Percentiles rank a stretch among this genome's conserved stretches.
Conservation (phyloP, 1,140 invertebrate genomes). For the Drosophila ficusphila region DNA sequence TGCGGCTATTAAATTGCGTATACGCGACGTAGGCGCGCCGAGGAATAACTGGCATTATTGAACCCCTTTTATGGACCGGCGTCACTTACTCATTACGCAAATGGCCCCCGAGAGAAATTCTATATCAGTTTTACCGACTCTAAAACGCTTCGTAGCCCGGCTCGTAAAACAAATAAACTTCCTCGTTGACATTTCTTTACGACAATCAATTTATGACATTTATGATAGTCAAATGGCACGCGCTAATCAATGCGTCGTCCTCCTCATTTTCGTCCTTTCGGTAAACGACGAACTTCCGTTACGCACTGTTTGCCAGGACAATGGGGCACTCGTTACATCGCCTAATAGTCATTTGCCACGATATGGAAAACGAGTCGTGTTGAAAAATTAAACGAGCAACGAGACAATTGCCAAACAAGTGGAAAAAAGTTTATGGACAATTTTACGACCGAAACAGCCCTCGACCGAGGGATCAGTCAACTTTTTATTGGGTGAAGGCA, state of each 20-base stretch:
- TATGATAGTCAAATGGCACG: constrained; percentile 77
- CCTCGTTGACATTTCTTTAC: constrained; percentile 51
- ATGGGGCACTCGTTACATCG: constrained; percentile 42
- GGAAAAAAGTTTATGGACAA: constrained; percentile 49
- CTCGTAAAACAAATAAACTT: constrained; percentile 52
- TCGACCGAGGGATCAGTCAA: constrained; percentile 19
- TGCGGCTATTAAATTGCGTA: constrained; percentile 73
- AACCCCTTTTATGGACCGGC: constrained; percentile 37
- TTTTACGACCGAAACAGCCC: constrained; percentile 54
- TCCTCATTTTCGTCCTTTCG: constrained; percentile 1
- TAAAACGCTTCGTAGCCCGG: constrained; percentile 45
- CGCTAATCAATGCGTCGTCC: constrained; percentile 71
- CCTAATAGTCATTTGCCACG: constrained; percentile 65
- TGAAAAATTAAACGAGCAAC: constrained; percentile 69
- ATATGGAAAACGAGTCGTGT: constrained; percentile 57
- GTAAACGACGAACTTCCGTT: constrained; percentile 61
- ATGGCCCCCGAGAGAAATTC: constrained; percentile 9
- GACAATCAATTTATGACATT: constrained; percentile 72
- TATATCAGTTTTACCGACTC: constrained; percentile 60
- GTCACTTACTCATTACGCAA: constrained; percentile 57
- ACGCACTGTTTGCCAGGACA: constrained; percentile 63
- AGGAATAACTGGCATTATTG: neutral
- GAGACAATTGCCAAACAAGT: constrained; percentile 69
- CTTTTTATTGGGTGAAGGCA: constrained; percentile 58
- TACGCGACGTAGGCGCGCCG: constrained; percentile 52